Conservation (phyloP, 92 coral and sea anemone genomes). For the Pocillopora meandrina region DNA sequence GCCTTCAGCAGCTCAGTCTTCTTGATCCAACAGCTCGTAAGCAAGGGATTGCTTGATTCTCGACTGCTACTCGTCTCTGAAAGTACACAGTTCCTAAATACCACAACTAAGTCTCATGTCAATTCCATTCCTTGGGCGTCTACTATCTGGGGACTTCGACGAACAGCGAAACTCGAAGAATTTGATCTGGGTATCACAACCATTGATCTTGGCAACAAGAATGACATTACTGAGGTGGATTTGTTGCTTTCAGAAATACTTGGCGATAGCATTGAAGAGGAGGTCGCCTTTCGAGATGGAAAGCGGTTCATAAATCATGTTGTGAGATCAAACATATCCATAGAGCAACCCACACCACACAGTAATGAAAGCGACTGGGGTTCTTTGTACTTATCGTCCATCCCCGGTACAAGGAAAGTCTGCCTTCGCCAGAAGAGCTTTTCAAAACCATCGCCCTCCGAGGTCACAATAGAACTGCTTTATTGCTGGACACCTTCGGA, state of each 20-base stretch:
- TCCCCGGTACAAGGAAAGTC: slow-evolving; percentile 7
- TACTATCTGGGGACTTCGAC: slow-evolving; percentile 65
- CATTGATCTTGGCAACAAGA: slow-evolving; percentile 51
- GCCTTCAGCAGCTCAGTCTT: too few species aligned
- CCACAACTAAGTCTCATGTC: not conserved
- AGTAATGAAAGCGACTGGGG: not conserved
- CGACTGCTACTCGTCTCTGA: slow-evolving; percentile 53
- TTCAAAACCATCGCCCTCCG: not conserved
- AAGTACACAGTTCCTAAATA: slow-evolving; percentile 35
- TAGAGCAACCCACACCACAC: not conserved
- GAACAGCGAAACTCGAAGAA: slow-evolving; percentile 69
- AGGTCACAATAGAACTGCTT: slow-evolving; percentile 7
- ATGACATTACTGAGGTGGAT: slow-evolving; percentile 34
- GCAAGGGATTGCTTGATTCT: slow-evolving; percentile 6
- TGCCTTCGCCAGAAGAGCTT: slow-evolving; percentile 29
- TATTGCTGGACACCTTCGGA: slow-evolving; percentile 22
- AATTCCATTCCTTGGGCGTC: slow-evolving; percentile 56
- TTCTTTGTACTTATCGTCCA: not conserved
- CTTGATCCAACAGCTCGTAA: slow-evolving; percentile 38
- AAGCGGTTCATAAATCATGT: slow-evolving; percentile 63
- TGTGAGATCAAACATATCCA: not conserved
- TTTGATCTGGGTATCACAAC: slow-evolving; percentile 36
- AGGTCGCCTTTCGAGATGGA: slow-evolving; percentile 62
- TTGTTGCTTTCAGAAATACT: slow-evolving; percentile 49
- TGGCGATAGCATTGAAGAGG: slow-evolving; percentile 44